A percentile compares a stretch with the other conserved stretches of the same genome.
These are phyloP conservation scores for Empidonax alnorum DNA, from an alignment of 2,113 vertebrate genomes.

Conservation along the genomic window DNA sequence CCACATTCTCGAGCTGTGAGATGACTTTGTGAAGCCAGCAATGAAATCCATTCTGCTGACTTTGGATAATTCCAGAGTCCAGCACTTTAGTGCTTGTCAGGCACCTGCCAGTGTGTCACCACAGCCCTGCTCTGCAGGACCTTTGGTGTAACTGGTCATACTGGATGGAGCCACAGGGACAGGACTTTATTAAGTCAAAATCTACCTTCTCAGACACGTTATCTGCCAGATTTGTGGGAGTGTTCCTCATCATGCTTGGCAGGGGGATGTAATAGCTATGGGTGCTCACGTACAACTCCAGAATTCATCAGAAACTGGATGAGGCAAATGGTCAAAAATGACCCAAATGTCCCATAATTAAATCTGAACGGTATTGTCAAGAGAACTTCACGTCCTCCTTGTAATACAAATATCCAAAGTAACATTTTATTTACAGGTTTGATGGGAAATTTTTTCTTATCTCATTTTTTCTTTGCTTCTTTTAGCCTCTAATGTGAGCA, in stretches of 20 bases:
- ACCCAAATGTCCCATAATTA: background rate
- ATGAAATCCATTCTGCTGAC: background rate
- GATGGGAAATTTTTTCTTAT: background rate
- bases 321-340: background rate
- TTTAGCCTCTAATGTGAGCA: background rate
- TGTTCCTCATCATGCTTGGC: fast-evolving
- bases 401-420: background rate
- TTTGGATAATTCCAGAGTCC: background rate
- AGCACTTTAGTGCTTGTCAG: background rate
- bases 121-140: background rate
- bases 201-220: fast-evolving
- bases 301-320: fast-evolving
- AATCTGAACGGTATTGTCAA: background rate
- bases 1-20: background rate
- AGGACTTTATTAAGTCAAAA: fast-evolving
- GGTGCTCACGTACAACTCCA: background rate
- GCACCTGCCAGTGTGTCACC: background rate
- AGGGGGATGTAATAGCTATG: fast-evolving
- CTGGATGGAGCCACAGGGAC: fast-evolving
- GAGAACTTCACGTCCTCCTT: background rate
- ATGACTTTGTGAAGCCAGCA: background rate
- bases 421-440: background rate
- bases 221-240: fast-evolving
- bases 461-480: background rate
- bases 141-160: fast-evolving